These are phyloP conservation scores for Anastrepha obliqua DNA, from an alignment of 1,140 invertebrate species.

Conservation along the genomic window DNA sequence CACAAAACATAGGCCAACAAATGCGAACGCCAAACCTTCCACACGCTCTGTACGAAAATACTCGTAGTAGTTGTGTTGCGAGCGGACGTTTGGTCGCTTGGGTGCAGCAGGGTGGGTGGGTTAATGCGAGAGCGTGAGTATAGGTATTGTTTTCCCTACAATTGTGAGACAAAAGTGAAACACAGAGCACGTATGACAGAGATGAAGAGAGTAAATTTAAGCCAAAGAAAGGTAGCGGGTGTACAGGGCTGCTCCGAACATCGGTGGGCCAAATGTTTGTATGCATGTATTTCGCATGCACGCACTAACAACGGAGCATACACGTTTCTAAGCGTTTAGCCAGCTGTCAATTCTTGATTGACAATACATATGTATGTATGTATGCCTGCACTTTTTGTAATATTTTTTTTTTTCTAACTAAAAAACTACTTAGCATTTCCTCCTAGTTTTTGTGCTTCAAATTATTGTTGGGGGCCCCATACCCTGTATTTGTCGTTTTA, in stretches of 20 bases:
- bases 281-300: not conserved
- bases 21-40: not conserved
- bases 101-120: slow-evolving; percentile 46
- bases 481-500: not conserved
- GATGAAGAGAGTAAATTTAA: not conserved
- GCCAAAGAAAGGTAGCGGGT: not conserved
- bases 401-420: too few species aligned
- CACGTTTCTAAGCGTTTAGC: too few species aligned
- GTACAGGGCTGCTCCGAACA: not conserved
- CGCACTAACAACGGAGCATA: not conserved
- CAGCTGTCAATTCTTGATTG: not conserved
- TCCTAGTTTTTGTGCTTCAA: too few species aligned
- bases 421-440: too few species aligned
- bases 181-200: not conserved
- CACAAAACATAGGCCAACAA: slow-evolving; percentile 4
- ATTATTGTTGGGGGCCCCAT: too few species aligned
- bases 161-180: not conserved
- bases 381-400: not conserved
- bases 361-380: not conserved
- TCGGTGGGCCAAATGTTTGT: not conserved
- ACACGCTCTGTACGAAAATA: not conserved
- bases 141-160: not conserved
- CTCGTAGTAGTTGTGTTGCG: not conserved
- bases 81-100: not conserved
- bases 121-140: not conserved